Base-by-base conservation (phyloP, 2,113 vertebrate genomes). In the Telmatochromis brichardi region DNA sequence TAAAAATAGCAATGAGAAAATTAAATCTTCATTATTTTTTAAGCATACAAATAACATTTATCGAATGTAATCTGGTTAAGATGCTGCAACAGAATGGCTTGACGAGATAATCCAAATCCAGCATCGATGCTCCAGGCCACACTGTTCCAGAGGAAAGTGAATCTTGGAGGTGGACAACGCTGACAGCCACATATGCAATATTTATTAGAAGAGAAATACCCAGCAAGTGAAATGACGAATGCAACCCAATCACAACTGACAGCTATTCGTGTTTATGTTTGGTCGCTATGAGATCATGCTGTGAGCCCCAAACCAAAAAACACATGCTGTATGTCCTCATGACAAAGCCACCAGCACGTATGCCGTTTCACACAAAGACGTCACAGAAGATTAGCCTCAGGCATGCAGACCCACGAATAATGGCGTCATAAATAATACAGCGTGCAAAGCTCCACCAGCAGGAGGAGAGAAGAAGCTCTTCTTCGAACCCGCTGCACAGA, bases 351-450 rank as follows among this genome's bases (percentile, higher is more conserved):
- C 53, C 81, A 31, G 10, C 78, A 55, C n/a, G 50, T 50, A 26
- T 21, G 76, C 54, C 3, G 54, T 19, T 78, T 80, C 88, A 21
- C 73, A 63, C 51, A 89, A 80, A 83, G 28, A 86, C 45, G 82
- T 90, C 83, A 85, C 80, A 26, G 23, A 3, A 35, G 82, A 93
- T 90, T 81, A 86, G 92, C 88, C 86, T 81, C 65, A 6, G 84
- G 88, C 78, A 8, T 23, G 7, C 87, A 65, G 19, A 90, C 84
- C 81, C 85, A 4, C 60, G 58, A 89, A 90, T 81, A 91, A 89
- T 86, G 76, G 45, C 7, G 28, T 92, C 86, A 92, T 93, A 84
- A 92, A 93, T 93, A 94, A 92, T 89, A 88, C 83, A 92, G 53
- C 26, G 4, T 6, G 87, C 54, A 82, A 53, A 86, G 88, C 91